Evolutionary conservation across 2,797 vertebrate genomes (phyloP), one percentile per base, ranked within the genome.

Genomic region (Carapus acus): DNA sequence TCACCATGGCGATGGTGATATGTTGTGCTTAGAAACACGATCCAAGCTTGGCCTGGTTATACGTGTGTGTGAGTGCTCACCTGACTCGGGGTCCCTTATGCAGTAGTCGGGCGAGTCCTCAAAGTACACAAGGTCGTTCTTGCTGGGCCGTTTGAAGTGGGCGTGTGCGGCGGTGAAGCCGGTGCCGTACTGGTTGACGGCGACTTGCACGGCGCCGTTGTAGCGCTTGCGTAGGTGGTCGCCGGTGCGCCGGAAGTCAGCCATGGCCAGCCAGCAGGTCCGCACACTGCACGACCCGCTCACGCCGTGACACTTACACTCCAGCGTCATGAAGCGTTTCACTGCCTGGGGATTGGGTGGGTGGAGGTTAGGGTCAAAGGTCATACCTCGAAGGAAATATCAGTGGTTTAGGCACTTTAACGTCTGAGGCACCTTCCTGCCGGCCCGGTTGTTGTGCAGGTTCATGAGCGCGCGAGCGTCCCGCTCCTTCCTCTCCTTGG

Each of bases 51-150:
- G n/a, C n/a, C n/a, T n/a, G n/a, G n/a, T n/a, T n/a, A n/a, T n/a
- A n/a, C n/a, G n/a, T n/a, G n/a, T n/a, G 24, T 5, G 24, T 27
- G 24, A 5, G 24, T 5, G 24, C 24, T 27, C 24, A 27, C 24
- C 24, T 27, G 24, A 27, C 24, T 94, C 90, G 21, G 87, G 86
- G 87, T 97, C 93, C 60, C 86, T 86, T 78, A 96, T 85, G 83
- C 95, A 98, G 87, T 96, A 97, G 82, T 98, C 95, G 27, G 95
- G 95, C 21, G 94, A 97, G 74, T 92, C 92, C 83, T 97, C 95
- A 43, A 94, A 91, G 83, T 96, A 98, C 46, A 98, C 93, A 31
- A 97, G 87, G 78, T 98, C 93, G 49, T 93, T 94, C 83, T 94
- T 94, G 48, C 90, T 90, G 43, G 93, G 91, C 47, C 88, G 91